Percentiles rank a stretch among this genome's conserved stretches.
phyloP scores from a whole-genome alignment of 2,888 invertebrate genomes.

The Clepsis dumicolana region DNA sequence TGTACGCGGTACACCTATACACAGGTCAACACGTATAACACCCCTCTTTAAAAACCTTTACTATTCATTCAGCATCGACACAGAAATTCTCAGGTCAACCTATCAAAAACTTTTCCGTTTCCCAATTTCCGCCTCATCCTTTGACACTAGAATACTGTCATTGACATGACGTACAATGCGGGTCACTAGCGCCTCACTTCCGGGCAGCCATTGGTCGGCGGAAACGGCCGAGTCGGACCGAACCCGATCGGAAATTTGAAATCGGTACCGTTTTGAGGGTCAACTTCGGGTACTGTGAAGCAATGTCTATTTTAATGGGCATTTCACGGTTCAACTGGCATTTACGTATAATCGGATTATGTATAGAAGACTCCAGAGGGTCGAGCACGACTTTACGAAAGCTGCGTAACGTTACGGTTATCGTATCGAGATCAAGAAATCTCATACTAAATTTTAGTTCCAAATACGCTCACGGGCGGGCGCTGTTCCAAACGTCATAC shows the following conservation, averaged over 20 bases:
- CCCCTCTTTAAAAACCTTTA: no score
- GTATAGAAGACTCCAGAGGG: no score
- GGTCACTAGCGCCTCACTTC: conserved; percentile 62
- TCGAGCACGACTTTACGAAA: no score
- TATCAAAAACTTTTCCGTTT: neutral
- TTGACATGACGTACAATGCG: conserved; percentile 11
- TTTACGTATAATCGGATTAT: no score
- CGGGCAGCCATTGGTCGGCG: conserved; percentile 67
- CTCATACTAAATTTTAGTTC: no score
- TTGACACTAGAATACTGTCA: conserved; percentile 27
- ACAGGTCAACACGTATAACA: no score
- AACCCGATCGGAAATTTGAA: conserved; percentile 70
- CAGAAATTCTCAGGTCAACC: neutral
- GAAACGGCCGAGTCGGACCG: conserved; percentile 67
- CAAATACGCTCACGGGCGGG: no score
- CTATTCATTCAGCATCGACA: neutral
- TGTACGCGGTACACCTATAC: no score
- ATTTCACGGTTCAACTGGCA: neutral
- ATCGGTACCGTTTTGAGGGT: conserved; percentile 48
- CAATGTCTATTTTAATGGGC: neutral
- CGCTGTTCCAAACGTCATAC: no score
- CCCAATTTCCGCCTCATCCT: conserved; percentile 28
- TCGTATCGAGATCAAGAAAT: no score
- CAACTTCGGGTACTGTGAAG: neutral
- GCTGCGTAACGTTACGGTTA: no score